Evolutionary conservation across 2,888 invertebrate genomes (phyloP).

Genomic region (Leucophenga maculata): DNA sequence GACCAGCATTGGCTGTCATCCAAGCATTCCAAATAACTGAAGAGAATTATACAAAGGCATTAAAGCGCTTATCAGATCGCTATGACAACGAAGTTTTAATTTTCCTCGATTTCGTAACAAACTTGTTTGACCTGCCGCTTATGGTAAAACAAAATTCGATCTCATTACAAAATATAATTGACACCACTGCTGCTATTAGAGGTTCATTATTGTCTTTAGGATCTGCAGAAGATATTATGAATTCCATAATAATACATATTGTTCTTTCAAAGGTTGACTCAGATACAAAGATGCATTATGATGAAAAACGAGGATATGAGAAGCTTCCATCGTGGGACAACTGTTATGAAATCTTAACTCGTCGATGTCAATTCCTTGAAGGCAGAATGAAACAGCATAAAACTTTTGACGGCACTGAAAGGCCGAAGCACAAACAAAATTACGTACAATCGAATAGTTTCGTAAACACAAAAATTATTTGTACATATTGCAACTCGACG

Average conservation of each 20-base stretch:
- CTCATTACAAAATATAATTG: background rate
- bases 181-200: background rate
- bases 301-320: background rate
- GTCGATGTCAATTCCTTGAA: background rate
- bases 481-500: background rate
- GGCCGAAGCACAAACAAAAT: background rate
- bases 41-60: conserved; percentile 25
- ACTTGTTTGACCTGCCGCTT: background rate
- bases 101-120: conserved; percentile 17
- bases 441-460: background rate
- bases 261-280: conserved; percentile 1
- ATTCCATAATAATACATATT: conserved; percentile 11
- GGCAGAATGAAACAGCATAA: no score
- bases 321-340: background rate
- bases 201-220: conserved; percentile 13
- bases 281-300: background rate
- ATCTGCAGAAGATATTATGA: conserved; percentile 9
- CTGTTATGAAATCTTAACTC: background rate
- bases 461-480: background rate
- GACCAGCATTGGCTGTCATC: conserved; percentile 8
- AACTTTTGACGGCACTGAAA: no score
- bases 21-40: conserved; percentile 22
- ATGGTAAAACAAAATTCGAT: background rate
- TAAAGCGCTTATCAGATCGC: conserved; percentile 9
- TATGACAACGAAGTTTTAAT: conserved; percentile 31